phyloP scores from a whole-genome alignment of 2,113 vertebrate species.

The Osmerus mordax region DNA sequence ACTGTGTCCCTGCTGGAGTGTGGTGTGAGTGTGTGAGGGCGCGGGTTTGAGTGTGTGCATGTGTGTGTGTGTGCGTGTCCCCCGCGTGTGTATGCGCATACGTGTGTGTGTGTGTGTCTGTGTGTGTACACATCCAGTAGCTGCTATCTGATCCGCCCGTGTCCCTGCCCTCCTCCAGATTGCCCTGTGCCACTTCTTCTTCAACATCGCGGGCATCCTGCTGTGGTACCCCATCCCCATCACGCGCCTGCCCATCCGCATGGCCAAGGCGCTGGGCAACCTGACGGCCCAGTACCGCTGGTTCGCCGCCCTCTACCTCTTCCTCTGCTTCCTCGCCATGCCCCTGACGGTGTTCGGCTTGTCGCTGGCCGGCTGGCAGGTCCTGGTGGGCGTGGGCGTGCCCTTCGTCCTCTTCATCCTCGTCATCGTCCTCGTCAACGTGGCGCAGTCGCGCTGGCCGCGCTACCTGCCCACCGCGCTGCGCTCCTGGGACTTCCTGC shows the following conservation, averaged over 20 bases:
- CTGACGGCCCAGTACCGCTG: slow-evolving; percentile 87
- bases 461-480: slow-evolving; percentile 72
- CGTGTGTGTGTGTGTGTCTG: background rate
- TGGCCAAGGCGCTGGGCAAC: slow-evolving; percentile 82
- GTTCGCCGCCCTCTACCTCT: slow-evolving; percentile 88
- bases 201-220: slow-evolving; percentile 91
- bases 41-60: background rate
- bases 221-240: slow-evolving; percentile 91
- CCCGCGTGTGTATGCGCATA: background rate
- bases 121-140: background rate
- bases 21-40: background rate
- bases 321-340: slow-evolving; percentile 80
- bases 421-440: slow-evolving; percentile 70
- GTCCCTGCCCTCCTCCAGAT: slow-evolving; percentile 74
- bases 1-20: background rate
- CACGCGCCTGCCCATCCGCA: slow-evolving; percentile 83
- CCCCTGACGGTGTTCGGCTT: slow-evolving; percentile 83
- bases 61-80: background rate
- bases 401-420: slow-evolving; percentile 71
- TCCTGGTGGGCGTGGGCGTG: slow-evolving; percentile 82
- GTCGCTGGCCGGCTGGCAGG: slow-evolving; percentile 87
- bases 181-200: slow-evolving; percentile 96
- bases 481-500: slow-evolving; percentile 84
- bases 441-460: slow-evolving; percentile 78
- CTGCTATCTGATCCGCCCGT: background rate